phyloP scores from a whole-genome alignment of 2,113 vertebrate genomes.

The Colius striatus region DNA sequence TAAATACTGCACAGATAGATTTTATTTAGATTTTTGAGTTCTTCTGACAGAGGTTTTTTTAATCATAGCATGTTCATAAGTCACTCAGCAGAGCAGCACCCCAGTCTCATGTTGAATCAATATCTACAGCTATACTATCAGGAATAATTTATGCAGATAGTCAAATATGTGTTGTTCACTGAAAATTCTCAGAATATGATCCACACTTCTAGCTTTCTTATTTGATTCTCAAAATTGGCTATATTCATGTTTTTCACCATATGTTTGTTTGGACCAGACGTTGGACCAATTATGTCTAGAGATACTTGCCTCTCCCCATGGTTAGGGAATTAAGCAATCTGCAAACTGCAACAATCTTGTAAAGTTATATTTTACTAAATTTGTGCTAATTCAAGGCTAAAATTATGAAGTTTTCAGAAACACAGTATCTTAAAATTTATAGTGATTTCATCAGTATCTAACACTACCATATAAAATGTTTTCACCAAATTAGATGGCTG shows the following conservation, averaged over 20 bases:
- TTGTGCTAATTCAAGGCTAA: background rate
- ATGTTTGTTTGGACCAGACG: background rate
- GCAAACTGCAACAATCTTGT: background rate
- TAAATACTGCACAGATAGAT: background rate
- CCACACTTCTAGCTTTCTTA: background rate
- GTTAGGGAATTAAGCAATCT: background rate
- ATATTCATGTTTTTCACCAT: background rate
- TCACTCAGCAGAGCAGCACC: background rate
- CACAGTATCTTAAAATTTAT: background rate
- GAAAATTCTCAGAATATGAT: background rate
- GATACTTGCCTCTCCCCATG: background rate
- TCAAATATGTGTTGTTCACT: background rate
- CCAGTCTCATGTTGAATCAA: rapidly evolving
- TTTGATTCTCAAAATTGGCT: background rate
- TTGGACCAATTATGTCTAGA: background rate
- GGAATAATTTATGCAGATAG: background rate
- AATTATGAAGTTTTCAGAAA: background rate
- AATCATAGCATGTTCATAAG: background rate
- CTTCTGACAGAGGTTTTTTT: background rate
- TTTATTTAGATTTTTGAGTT: background rate
- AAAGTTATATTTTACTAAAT: background rate
- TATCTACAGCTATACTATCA: background rate
- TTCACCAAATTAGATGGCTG: background rate
- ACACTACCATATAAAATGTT: background rate
- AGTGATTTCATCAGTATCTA: background rate